Conservation (phyloP, 2,888 invertebrate species). For the Vesta saturnalis region DNA sequence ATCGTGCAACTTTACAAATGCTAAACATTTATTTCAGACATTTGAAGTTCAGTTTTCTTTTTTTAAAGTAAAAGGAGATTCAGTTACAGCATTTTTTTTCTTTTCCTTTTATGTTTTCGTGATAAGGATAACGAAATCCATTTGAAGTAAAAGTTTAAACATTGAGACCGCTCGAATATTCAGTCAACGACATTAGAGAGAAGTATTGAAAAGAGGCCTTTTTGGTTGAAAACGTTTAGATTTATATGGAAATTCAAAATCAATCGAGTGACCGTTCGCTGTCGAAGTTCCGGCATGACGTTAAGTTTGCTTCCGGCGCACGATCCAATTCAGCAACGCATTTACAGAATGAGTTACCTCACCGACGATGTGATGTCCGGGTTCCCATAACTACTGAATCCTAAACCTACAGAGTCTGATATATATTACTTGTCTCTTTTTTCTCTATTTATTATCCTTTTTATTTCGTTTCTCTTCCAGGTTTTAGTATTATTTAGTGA, state of each 20-base stretch:
- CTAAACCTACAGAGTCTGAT: conserved; percentile 21
- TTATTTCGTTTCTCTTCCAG: conserved; percentile 17
- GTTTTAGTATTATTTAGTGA: conserved; percentile 16
- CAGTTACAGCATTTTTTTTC: not conserved
- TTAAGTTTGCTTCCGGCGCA: conserved; percentile 48
- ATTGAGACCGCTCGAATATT: conserved; percentile 48
- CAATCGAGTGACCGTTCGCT: conserved; percentile 56
- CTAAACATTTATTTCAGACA: no score
- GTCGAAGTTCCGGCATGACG: conserved; percentile 51
- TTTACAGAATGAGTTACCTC: conserved; percentile 45
- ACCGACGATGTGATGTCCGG: conserved; percentile 40
- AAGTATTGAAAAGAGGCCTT: conserved; percentile 52
- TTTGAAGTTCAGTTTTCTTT: not conserved
- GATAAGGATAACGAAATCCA: conserved; percentile 27
- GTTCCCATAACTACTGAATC: conserved; percentile 39
- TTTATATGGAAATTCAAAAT: conserved; percentile 61
- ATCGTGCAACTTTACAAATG: no score
- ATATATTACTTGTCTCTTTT: conserved; percentile 27
- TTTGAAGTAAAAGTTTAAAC: conserved; percentile 28
- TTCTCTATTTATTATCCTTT: conserved; percentile 20
- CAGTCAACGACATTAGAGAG: conserved; percentile 46
- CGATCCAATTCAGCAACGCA: conserved; percentile 50
- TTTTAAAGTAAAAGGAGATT: conserved; percentile 13
- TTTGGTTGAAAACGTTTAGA: conserved; percentile 51
- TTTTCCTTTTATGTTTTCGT: conserved; percentile 11